Evolutionary conservation across 2,888 invertebrate species (phyloP), one percentile per base, ranked within the genome.

Genomic region (Leucophenga maculata): DNA sequence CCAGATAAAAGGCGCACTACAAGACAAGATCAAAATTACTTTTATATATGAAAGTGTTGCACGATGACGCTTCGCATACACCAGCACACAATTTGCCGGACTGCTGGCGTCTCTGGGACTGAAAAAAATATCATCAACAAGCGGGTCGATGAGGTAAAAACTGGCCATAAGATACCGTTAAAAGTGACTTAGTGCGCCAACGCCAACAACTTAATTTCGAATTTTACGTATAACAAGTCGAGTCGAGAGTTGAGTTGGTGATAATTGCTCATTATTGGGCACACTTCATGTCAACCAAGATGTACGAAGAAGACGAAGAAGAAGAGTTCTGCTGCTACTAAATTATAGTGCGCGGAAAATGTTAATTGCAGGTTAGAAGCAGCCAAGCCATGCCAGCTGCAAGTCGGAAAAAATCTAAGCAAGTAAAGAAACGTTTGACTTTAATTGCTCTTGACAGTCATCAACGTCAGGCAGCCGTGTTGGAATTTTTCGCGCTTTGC

Each of bases 181-280:
- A 52, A 65, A 66, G 65, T 31, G 13, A 50, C 13, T 65, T 52
- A 68, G 32, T 59, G 26, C 48, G 44, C 31, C 54, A 18, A 6
- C 68, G 59, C 44, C 64, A 64, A 68, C 60, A 32, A 65, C 65
- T 71, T 73, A 74, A 78, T 71, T 64, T 64, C 48, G 4, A 13
- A 11, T 50, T 50, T 50, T 13, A 46, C n/a, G 46, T 4, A n/a
- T 26, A 26, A 2, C 26, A 39, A 11, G 8, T 39, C 50, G 50
- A n/a, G 50, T 50, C n/a, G 50, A 22, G n/a, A 48, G 50, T 50
- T 50, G 50, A 22, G 67, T 57, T 57, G 55, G 68, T 77, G 76
- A 79, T 85, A 86, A 87, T 86, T 86, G 84, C 84, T 86, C 85
- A 86, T 86, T 86, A 86, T 84, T 82, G 85, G 85, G 85, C 86